Conservation (phyloP, 2,888 invertebrate genomes). For the Diploptera punctata region DNA sequence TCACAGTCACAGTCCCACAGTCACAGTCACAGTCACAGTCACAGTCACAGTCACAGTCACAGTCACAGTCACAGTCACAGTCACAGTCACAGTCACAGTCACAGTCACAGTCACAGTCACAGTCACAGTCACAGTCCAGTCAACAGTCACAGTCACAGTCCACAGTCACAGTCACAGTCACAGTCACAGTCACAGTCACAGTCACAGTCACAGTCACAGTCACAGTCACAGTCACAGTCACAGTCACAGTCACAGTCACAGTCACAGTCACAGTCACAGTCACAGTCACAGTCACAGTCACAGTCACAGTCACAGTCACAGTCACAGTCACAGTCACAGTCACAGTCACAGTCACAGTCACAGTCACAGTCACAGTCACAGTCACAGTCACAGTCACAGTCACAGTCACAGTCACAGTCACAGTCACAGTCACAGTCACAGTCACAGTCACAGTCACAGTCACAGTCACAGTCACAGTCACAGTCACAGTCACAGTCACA, state of each 20-base stretch:
- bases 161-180: too few relatives aligned
- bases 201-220: slow-evolving; percentile 1
- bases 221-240: too few relatives aligned
- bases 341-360: slow-evolving; percentile 18
- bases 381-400: slow-evolving; percentile 21
- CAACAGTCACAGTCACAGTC: slow-evolving; percentile 2
- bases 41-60: background rate
- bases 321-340: slow-evolving; percentile 27
- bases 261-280: slow-evolving; percentile 17
- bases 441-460: slow-evolving; percentile 22
- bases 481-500: slow-evolving; percentile 4
- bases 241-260: slow-evolving; percentile 18
- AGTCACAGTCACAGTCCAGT: slow-evolving; percentile 25
- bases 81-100: slow-evolving; percentile 30
- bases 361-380: slow-evolving; percentile 26
- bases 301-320: slow-evolving; percentile 9
- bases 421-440: slow-evolving; percentile 10
- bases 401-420: slow-evolving; percentile 16
- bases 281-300: slow-evolving; percentile 17
- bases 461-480: slow-evolving; percentile 18
- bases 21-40: background rate
- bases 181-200: background rate
- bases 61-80: background rate
- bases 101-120: slow-evolving; percentile 19
- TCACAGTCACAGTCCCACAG: slow-evolving; percentile 2